phyloP scores from a whole-genome alignment of 2,113 vertebrate species.

The Tetraodon nigroviridis region DNA sequence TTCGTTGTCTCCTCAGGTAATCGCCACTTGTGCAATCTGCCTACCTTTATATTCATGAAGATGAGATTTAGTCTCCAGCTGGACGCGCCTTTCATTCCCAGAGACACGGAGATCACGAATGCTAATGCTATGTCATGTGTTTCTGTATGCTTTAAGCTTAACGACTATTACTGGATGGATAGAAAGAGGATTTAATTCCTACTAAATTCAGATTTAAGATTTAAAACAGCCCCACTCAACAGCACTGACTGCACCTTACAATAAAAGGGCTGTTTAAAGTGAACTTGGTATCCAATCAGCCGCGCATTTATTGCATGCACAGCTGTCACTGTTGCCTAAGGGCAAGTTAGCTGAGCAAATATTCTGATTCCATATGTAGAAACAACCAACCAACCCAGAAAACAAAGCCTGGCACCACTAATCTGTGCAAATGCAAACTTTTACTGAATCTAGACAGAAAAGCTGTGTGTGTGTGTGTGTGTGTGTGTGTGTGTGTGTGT shows the following conservation, averaged over 20 bases:
- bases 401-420: background rate
- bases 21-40: constrained; percentile 26
- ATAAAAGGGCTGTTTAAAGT: background rate
- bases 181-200: background rate
- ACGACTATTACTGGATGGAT: no score
- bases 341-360: background rate
- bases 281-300: background rate
- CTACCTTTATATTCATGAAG: constrained; percentile 39
- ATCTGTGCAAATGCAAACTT: background rate
- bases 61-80: constrained; percentile 13
- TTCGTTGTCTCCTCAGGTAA: constrained; percentile 45
- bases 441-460: background rate
- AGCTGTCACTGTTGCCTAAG: background rate
- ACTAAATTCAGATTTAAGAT: background rate
- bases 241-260: background rate
- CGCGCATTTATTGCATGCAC: background rate
- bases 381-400: background rate
- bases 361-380: background rate
- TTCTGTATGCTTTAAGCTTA: background rate
- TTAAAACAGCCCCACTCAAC: background rate
- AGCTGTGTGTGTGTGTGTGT: constrained; percentile 13
- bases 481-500: constrained; percentile 5
- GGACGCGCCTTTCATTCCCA: constrained; percentile 25
- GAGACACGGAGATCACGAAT: constrained; percentile 38
- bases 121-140: constrained; percentile 31